Evolutionary conservation across 1,140 invertebrate genomes (phyloP).

Genomic region (Temnothorax longispinosus): DNA sequence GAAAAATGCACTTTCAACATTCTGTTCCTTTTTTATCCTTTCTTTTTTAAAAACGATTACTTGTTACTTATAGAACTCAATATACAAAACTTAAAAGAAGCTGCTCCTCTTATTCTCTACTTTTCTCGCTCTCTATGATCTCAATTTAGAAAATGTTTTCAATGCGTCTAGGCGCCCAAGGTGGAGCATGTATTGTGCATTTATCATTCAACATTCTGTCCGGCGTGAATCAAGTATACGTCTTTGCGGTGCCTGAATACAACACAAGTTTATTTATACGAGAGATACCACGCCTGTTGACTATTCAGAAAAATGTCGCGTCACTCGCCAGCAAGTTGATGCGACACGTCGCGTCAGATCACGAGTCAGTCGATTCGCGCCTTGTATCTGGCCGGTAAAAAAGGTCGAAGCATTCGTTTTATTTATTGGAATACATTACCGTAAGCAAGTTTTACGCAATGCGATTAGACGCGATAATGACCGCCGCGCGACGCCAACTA

Average conservation of each 20-base stretch:
- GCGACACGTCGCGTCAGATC: neutral
- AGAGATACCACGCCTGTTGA: neutral
- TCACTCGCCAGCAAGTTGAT: neutral
- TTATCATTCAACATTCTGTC: neutral
- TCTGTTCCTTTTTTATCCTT: neutral
- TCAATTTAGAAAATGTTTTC: conserved; percentile 10
- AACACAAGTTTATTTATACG: conserved; percentile 10
- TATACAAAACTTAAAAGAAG: neutral
- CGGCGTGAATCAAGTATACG: neutral
- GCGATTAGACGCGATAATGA: conserved; percentile 14
- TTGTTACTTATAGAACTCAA: neutral
- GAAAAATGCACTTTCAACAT: neutral
- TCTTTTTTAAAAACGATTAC: neutral
- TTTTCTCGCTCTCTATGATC: neutral
- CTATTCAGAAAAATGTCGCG: conserved; percentile 34
- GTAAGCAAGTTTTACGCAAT: neutral
- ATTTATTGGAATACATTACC: neutral
- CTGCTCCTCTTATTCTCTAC: neutral
- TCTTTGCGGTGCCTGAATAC: neutral
- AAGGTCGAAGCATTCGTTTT: neutral
- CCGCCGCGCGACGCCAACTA: neutral
- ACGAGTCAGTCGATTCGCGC: neutral
- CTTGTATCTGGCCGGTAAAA: neutral
- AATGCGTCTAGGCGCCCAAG: neutral
- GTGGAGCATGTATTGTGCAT: neutral